Evolutionary conservation across 1,140 invertebrate species (phyloP), one percentile per base, ranked within the genome.

Genomic region (Drosophila paulistorum): DNA sequence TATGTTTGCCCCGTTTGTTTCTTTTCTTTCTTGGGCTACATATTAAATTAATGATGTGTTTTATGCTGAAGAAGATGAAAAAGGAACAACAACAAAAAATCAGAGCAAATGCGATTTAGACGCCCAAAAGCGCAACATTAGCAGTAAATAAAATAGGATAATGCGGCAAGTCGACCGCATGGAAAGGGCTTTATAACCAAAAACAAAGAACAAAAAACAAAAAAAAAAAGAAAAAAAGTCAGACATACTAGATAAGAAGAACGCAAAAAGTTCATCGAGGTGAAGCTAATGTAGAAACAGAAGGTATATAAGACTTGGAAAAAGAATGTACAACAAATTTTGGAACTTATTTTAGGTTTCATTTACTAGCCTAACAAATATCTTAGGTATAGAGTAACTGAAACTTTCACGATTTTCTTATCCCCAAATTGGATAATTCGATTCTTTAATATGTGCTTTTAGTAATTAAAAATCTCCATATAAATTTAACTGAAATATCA

Each of bases 21-120:
- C 23, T n/a, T 59, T 39, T 68, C 37, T 65, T 48, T 76, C 13
- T 33, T 64, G 58, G n/a, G 64, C 77, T 67, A 71, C 85, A 82
- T 78, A 87, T 87, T 89, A 87, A 87, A 87, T 87, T 87, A 87
- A 87, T 89, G 84, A 87, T 87, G 84, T 87, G 84, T 87, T 87
- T 84, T 87, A 89, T 87, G 80, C 71, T 59, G 70, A 65, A 45
- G 54, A 76, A 64, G 48, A 76, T 54, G 20, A 23, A 26, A 17
- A 39, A 54, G 37, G 42, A 55, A 60, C 35, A 20, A 63, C 17
- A 71, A 64, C 41, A 77, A 75, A 87, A 83, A 87, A 87, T 87
- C 84, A 89, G 80, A 75, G 81, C 61, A 80, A 87, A 87, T 83
- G 84, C 84, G 79, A 87, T 80, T 87, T 87, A 74, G 79, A 73